Base-by-base conservation (phyloP, 1,140 invertebrate genomes). In the Druon quercuslanigerum region DNA sequence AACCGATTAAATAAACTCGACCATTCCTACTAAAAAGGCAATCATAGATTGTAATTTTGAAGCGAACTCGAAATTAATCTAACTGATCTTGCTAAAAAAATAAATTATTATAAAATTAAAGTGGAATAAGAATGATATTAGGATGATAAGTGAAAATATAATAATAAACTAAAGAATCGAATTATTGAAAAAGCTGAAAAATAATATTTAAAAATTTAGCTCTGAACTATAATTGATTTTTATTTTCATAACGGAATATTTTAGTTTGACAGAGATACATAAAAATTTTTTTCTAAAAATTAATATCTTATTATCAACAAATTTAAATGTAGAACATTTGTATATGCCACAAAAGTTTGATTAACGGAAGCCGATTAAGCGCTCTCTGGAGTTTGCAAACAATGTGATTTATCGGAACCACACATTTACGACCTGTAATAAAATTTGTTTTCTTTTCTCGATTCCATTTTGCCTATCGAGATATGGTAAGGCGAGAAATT, bases 321-420 rank as follows among this genome's bases (percentile, higher is more conserved):
- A 6, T 33, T 66, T 0, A 20, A 66, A 66, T 33, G 9, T n/a
- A 40, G 8, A 9, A 56, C 12, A 11, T 19, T 2, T 9, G 4
- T 20, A 20, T 20, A 66, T n/a, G 7, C 60, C 60, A 33, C n/a
- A 66, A 66, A 66, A 46, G 46, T 66, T 66, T 66, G 60, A 66
- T 66, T n/a, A 66, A 66, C 60, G 60, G 40, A 40, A 66, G 25
- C 60, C 60, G 60, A 66, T 66, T 66, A 66, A 66, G n/a, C 14
- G 60, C 60, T 66, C 60, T 46, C 40, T 66, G 13, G 16, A 66
- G 20, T 66, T 33, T 40, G 40, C 60, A 66, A 66, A 66, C 25
- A 66, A 66, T 66, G 60, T 40, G 60, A 66, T 66, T 66, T 46
- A 66, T 66, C 33, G 46, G 14, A 66, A 66, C 46, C 60, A 25